Base-by-base conservation (phyloP, 2,113 vertebrate genomes). In the Phalacrocorax brasilianus region DNA sequence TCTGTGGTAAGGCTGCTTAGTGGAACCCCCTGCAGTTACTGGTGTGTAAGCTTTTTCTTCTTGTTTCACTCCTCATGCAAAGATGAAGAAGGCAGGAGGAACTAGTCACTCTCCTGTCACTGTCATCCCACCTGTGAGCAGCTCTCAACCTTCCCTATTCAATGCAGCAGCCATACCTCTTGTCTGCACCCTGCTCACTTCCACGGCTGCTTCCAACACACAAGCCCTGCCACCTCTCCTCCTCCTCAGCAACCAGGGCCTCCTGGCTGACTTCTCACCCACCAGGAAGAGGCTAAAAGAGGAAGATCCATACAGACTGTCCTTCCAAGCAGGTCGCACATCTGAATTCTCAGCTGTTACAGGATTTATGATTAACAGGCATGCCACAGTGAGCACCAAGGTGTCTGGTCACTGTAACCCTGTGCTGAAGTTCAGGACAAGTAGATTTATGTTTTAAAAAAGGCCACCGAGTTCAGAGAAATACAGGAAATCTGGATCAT, bases 321-420 rank as follows among this genome's bases (percentile, higher is more conserved):
- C 93, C 89, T 96, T 85, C 87, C 91, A 94, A 89, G 91, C 85
- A 95, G 80, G 93, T 88, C 18, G 0, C 33, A 21, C 53, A 76
- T 65, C 32, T 93, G 83, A 88, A 93, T 97, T 90, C 76, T 89
- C 91, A 95, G 88, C 89, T 96, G 74, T 95, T 84, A 30, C 6
- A 7, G 23, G 58, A 79, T 90, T 96, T 86, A 90, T 88, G 92
- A 96, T 93, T 89, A 95, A 96, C 78, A 88, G 71, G 55, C 80
- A 85, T 30, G 44, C 40, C 65, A 14, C 81, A 61, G 53, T 33
- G 63, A 74, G 56, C 74, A 88, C 13, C 5, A 30, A 93, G 93
- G 73, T 94, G 90, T 94, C 82, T 76, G 59, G 27, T 6, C 59
- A 4, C 62, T 49, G 22, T 35, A 85, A 83, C 45, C 30, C 23